A percentile compares a stretch with the other conserved stretches of the same genome.
Evolutionary conservation across 2,888 invertebrate species (phyloP).

Genomic region (Drosophila melanocephala): DNA sequence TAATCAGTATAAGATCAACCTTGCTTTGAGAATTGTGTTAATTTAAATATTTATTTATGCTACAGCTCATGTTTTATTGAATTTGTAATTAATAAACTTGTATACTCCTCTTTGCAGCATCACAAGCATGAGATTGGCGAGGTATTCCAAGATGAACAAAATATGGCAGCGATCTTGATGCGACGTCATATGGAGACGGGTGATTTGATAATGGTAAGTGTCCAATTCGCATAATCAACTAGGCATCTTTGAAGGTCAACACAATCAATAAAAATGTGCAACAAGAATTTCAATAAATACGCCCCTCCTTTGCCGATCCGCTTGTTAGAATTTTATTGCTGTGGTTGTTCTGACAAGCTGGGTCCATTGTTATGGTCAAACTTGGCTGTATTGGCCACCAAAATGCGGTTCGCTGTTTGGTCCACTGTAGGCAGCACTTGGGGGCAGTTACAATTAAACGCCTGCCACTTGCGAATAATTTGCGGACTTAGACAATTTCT

Average conservation of each 20-base stretch:
- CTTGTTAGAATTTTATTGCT: conserved; percentile 26
- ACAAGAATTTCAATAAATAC: conserved; percentile 71
- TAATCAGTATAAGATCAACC: not conserved
- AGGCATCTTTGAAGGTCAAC: conserved; percentile 63
- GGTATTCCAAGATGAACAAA: conserved; percentile 94
- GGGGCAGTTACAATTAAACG: conserved; percentile 77
- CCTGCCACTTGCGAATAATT: conserved; percentile 73
- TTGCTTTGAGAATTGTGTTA: not conserved
- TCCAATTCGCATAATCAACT: not conserved
- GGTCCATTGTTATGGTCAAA: conserved; percentile 36
- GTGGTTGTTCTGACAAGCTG: conserved; percentile 45
- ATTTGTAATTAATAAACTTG: conserved; percentile 5
- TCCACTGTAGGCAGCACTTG: conserved; percentile 56
- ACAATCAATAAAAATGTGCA: conserved; percentile 45
- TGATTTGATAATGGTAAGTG: conserved; percentile 93
- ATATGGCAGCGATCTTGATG: conserved; percentile 94
- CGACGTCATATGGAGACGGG: conserved; percentile 92
- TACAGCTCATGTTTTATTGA: not conserved
- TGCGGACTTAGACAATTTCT: conserved; percentile 76
- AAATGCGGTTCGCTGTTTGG: conserved; percentile 34
- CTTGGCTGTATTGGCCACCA: conserved; percentile 17
- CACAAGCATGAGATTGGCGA: conserved; percentile 90
- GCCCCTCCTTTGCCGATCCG: conserved; percentile 17
- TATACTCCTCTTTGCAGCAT: conserved; percentile 51
- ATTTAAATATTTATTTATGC: not conserved